Conservation (phyloP, 1,140 invertebrate species). For the Latrodectus geometricus region DNA sequence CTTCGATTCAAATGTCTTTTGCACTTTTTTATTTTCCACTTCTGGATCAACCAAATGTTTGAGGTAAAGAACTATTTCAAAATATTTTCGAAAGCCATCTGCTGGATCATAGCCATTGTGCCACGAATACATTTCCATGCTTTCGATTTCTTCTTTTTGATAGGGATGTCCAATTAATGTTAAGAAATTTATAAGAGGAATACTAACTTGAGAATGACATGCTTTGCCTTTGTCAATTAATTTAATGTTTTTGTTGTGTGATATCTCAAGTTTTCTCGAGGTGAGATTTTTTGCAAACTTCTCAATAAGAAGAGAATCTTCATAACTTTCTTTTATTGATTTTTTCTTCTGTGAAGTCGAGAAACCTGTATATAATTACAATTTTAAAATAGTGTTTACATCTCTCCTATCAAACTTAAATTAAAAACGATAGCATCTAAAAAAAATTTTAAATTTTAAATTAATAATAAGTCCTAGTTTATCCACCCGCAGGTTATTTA, state of each 20-base stretch:
- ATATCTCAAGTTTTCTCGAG: not conserved
- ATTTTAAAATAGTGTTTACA: no score
- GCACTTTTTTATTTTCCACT: not conserved
- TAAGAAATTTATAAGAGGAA: not conserved
- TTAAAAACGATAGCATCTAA: no score
- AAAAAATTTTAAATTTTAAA: no score
- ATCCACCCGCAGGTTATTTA: no score
- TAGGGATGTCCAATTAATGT: not conserved
- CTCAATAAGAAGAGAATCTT: no score
- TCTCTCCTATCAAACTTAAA: no score
- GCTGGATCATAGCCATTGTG: no score
- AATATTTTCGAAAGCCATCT: not conserved
- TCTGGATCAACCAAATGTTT: not conserved
- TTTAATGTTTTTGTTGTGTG: not conserved
- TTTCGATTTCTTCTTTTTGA: conserved; percentile 3
- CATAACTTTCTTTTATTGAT: no score
- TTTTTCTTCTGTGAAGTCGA: no score
- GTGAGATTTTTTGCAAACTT: not conserved
- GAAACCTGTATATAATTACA: no score
- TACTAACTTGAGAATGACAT: not conserved
- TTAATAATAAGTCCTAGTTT: no score
- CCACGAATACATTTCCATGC: not conserved
- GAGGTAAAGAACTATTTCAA: not conserved
- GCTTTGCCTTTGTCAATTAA: not conserved
- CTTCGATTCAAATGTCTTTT: not conserved